Evolutionary conservation across 1,140 invertebrate species (phyloP).

Genomic region (Pseudobourletiella spinata): DNA sequence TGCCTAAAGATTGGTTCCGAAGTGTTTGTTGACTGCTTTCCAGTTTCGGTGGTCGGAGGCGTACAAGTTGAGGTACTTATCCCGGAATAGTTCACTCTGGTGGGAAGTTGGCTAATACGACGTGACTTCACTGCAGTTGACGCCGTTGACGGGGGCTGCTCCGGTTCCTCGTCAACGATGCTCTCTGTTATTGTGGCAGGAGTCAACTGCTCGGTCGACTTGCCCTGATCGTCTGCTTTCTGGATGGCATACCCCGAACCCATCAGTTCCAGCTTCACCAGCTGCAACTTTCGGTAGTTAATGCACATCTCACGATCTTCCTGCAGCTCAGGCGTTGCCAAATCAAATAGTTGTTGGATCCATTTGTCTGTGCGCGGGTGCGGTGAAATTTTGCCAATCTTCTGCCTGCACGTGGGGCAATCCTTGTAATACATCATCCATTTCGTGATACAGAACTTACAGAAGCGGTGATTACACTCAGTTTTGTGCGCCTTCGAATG

Average conservation of each 20-base stretch:
- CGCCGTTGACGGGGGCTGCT: background rate
- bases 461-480: background rate
- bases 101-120: too few species aligned
- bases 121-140: too few species aligned
- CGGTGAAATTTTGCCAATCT: background rate
- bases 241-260: too few species aligned
- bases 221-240: too few species aligned
- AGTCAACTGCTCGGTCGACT: too few species aligned
- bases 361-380: constrained; percentile 2
- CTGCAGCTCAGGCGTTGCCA: background rate
- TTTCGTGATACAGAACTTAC: constrained; percentile 3
- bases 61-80: too few species aligned
- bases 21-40: too few species aligned
- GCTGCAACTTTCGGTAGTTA: constrained; percentile 2
- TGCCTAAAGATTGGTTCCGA: too few species aligned
- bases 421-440: background rate
- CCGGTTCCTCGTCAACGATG: background rate
- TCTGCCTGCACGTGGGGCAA: background rate
- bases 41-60: too few species aligned
- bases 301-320: constrained; percentile 1
- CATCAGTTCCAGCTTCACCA: background rate
- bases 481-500: background rate
- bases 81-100: too few species aligned
- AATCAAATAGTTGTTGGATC: constrained; percentile 6
- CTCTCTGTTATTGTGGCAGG: too few species aligned